These are phyloP conservation scores for Cephus sareptanus DNA, from an alignment of 2,888 invertebrate species.

Conservation along the genomic window DNA sequence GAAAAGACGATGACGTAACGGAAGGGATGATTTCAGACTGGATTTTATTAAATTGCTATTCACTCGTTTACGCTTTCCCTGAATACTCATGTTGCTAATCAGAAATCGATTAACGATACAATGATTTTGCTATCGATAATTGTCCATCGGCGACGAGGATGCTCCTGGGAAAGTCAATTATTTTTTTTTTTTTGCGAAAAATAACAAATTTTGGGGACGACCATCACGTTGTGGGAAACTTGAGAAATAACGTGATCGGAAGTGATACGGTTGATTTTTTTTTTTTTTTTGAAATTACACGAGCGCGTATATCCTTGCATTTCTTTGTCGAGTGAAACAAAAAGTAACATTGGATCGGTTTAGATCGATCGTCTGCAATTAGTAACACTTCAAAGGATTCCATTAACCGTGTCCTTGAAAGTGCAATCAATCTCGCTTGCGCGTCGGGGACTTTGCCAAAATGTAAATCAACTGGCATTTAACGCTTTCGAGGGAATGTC, in stretches of 20 bases:
- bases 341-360: neutral
- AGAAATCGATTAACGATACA: neutral
- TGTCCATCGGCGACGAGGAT: neutral
- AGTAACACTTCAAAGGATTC: neutral
- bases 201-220: no score
- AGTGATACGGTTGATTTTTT: neutral
- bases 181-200: neutral
- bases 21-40: neutral
- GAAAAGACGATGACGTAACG: neutral
- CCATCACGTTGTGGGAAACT: no score
- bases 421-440: neutral
- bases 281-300: neutral
- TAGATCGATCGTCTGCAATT: neutral
- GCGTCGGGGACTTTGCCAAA: neutral
- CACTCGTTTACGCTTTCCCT: neutral
- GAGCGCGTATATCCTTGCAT: neutral
- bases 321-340: neutral
- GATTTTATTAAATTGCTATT: neutral
- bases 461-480: neutral
- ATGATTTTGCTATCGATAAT: neutral
- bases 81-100: neutral
- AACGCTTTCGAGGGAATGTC: neutral
- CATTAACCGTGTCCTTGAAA: slow-evolving; percentile 3
- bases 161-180: neutral
- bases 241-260: no score